A percentile compares a stretch with the other conserved stretches of the same genome.
These are phyloP conservation scores for Lasioglossum malachurum DNA, from an alignment of 2,888 invertebrate species.

Conservation along the genomic window DNA sequence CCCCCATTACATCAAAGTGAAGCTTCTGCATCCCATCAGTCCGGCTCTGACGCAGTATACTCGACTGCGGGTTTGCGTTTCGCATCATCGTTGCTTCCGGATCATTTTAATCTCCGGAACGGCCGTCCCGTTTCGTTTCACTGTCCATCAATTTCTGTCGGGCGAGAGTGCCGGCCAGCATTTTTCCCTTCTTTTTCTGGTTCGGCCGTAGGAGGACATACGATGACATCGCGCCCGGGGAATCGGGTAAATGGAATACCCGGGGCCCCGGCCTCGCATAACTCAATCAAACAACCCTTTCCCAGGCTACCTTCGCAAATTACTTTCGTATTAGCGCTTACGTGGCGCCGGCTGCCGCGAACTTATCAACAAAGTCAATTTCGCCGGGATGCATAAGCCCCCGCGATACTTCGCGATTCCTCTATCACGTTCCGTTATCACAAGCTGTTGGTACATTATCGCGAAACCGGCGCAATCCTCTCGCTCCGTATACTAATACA, in stretches of 20 bases:
- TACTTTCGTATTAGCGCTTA: slow-evolving; percentile 55
- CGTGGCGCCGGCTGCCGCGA: slow-evolving; percentile 22
- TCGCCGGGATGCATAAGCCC: slow-evolving; percentile 23
- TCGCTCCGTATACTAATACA: neutral
- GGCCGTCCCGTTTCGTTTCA: neutral
- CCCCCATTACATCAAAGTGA: neutral
- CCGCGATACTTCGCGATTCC: slow-evolving; percentile 15
- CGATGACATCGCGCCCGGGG: neutral
- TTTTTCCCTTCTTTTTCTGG: neutral
- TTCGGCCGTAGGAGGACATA: neutral
- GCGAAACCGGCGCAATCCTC: neutral
- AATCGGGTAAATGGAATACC: slow-evolving; percentile 47
- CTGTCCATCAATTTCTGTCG: slow-evolving; percentile 11
- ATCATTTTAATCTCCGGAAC: slow-evolving; percentile 13
- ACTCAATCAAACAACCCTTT: slow-evolving; percentile 53
- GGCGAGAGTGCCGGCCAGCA: neutral
- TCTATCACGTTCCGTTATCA: neutral
- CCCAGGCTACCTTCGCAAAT: slow-evolving; percentile 48
- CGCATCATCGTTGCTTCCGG: neutral
- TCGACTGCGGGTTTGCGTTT: neutral
- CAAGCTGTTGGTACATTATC: slow-evolving; percentile 2
- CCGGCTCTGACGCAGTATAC: neutral
- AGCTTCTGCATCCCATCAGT: slow-evolving; percentile 1
- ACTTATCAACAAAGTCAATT: slow-evolving; percentile 56
- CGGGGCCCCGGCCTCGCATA: slow-evolving; percentile 27